Base-by-base conservation (phyloP, 2,888 invertebrate genomes). In the Agonopterix arenella region DNA sequence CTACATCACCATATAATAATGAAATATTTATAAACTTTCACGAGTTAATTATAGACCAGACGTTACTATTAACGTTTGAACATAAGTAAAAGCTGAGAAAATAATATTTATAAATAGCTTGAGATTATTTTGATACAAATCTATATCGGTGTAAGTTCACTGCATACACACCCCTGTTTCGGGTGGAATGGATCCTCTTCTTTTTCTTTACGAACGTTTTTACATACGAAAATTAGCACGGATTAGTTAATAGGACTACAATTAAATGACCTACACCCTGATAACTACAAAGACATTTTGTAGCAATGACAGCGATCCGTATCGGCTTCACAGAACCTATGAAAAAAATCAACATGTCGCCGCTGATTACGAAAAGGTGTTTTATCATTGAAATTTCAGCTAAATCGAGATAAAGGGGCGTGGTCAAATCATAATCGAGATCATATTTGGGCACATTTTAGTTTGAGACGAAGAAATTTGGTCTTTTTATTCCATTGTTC, bases 71-170 rank as follows among this genome's bases (percentile, higher is more conserved):
- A 88, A 84, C 83, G 85, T 84, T 86, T 81, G 85, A 84, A 89
- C 88, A 85, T 85, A 88, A 86, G 88, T 85, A 89, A 89, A 90
- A 85, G 86, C 80, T 83, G 82, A 84, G 86, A 88, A 89, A 89
- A 89, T 89, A 89, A 88, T 89, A 89, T 90, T 89, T 90, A 90
- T 89, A 90, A 90, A 90, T 90, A 90, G 89, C 86, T 89, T 84
- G 64, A 74, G 84, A 89, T 88, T 89, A 89, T 88, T 89, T 90
- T 89, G 86, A 89, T 88, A 86, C 88, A 84, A 85, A 81, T 86
- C 84, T 88, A 85, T 75, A 84, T 83, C 74, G 78, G 85, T 83
- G 79, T 78, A 80, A 65, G 66, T 68, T 80, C 84, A 85, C 82
- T 80, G 75, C 78, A 85, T 85, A 89, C 89, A 89, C 89, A 89